Evolutionary conservation across 1,140 invertebrate genomes (phyloP), one percentile per base, ranked within the genome.

Genomic region (Ptiloglossa arizonensis): DNA sequence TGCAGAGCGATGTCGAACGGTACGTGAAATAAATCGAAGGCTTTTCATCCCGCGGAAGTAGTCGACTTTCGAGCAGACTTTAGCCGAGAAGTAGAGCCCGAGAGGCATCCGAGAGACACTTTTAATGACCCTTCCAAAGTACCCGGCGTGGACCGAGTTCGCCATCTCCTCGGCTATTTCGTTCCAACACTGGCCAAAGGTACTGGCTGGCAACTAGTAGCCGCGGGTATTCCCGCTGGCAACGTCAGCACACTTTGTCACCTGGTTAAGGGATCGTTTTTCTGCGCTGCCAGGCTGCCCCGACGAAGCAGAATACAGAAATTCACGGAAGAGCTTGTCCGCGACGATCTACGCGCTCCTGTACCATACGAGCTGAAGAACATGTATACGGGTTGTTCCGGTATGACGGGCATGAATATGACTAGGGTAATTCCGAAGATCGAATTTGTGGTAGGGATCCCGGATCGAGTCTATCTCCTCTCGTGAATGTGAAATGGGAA

Each of bases 221-320:
- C 75, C 68, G 50, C 66, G 66, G 57, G 67, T 80, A 84, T 82
- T 86, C 85, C 85, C 85, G 38, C 32, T 81, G 76, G 85, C 82
- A 83, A 82, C 79, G 85, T 82, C 82, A 84, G 67, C 59, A 60
- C 73, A 83, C 79, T 86, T 84, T 86, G 85, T 86, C 82, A 86
- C 82, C 75, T 82, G 82, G 72, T 86, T 86, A 86, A 82, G 46
- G 66, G 72, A 80, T 69, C 81, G 71, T 86, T 86, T 86, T 81
- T 63, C 70, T 48, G n/a, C 29, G 22, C 60, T 62, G 59, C 17
- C 48, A 72, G 15, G 27, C 73, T 59, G 32, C 62, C 80, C 50
- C 52, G 35, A 17, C 46, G 32, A 15, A 6, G 2, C 29, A 19
- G 41, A 60, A 60, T 60, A 60, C 44, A 70, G 54, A 70, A 60